Evolutionary conservation across 1,140 invertebrate species (phyloP).

Genomic region (Apolygus lucorum): DNA sequence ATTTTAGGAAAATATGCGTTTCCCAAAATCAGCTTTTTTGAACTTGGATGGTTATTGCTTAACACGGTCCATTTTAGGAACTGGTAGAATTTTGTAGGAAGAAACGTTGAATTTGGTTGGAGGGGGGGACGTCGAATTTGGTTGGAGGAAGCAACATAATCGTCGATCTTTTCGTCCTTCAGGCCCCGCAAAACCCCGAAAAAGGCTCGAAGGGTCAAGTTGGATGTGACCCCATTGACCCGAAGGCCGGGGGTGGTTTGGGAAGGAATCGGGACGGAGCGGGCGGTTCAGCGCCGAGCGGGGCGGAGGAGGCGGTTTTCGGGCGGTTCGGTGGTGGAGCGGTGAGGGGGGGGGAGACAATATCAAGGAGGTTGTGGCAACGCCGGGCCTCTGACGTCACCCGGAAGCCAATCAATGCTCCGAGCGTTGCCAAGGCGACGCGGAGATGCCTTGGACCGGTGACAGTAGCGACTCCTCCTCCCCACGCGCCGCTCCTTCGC

Average conservation of each 20-base stretch:
- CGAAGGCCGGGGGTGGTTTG: constrained; percentile 2
- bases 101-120: too few species aligned
- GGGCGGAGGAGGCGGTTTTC: too few species aligned
- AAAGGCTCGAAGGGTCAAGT: constrained; percentile 9
- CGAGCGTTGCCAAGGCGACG: constrained; percentile 1
- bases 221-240: constrained; percentile 12
- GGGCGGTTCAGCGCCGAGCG: too few species aligned
- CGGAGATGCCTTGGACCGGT: constrained; percentile 8
- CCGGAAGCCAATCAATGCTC: constrained; percentile 28
- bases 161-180: too few species aligned
- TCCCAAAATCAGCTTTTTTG: too few species aligned
- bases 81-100: too few species aligned
- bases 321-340: neutral
- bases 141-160: too few species aligned
- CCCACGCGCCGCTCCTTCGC: neutral
- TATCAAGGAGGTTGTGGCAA: constrained; percentile 22
- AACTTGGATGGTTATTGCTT: too few species aligned
- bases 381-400: constrained; percentile 19
- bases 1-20: too few species aligned
- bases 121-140: too few species aligned
- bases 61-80: too few species aligned
- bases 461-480: neutral
- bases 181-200: too few species aligned
- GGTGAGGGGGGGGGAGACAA: constrained; percentile 4
- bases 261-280: constrained; percentile 4